These are phyloP conservation scores for Ictidomys tridecemlineatus DNA, from an alignment of 2,113 vertebrate genomes.

Conservation along the genomic window DNA sequence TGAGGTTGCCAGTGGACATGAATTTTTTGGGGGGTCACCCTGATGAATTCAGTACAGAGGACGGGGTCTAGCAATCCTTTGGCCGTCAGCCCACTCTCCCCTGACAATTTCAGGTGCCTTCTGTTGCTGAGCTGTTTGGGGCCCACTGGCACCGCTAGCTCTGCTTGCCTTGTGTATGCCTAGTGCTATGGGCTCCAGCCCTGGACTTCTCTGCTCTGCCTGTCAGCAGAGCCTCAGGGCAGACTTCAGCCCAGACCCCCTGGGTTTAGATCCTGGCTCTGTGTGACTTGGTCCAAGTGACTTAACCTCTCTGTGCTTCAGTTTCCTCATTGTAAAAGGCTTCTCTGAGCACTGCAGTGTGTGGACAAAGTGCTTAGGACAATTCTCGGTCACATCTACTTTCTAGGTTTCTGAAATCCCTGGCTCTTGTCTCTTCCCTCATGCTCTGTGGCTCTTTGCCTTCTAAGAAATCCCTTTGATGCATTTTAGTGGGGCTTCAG, in stretches of 20 bases:
- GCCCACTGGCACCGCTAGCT: not conserved
- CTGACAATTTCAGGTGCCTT: not conserved
- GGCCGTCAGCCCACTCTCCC: not conserved
- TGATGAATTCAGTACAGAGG: not conserved
- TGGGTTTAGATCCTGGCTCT: not conserved
- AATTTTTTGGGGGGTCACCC: not conserved
- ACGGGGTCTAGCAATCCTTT: not conserved
- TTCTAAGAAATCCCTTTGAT: not conserved
- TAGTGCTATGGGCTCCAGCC: not conserved
- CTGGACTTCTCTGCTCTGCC: not conserved
- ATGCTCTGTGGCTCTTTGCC: no score
- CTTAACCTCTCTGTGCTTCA: not conserved
- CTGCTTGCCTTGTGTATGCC: not conserved
- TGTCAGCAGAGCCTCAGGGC: not conserved
- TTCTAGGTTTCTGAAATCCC: no score
- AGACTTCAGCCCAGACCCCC: not conserved
- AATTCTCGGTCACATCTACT: no score
- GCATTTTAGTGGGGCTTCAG: no score
- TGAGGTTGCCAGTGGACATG: not conserved
- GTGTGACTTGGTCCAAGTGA: not conserved
- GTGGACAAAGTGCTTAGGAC: no score
- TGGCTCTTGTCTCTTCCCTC: not conserved
- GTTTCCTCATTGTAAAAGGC: no score
- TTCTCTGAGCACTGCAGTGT: not conserved
- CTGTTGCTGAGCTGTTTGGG: no score